Evolutionary conservation across 2,888 invertebrate species (phyloP), one percentile per base, ranked within the genome.

Genomic region (Notodonta dromedarius): DNA sequence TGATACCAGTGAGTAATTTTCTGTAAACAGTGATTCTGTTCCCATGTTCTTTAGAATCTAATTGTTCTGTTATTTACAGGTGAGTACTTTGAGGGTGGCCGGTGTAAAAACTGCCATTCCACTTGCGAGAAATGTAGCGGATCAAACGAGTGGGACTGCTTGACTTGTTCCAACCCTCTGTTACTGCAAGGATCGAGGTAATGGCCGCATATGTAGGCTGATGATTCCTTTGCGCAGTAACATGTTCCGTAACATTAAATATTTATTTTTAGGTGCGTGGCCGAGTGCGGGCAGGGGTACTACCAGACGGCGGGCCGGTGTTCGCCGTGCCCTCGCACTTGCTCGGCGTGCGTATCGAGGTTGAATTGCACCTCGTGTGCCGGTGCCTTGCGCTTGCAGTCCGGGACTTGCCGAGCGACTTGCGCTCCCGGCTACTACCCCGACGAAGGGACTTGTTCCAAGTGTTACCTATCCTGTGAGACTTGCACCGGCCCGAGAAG

Each of bases 121-220:
- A 96, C 97, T 57, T 98, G 98, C 84, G 96, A 96, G 81, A 96
- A 96, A 72, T 98, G 98, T 91, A 96, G 96, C 78, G 98, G 97
- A 24, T 95, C 96, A 35, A 95, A 96, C 70, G 96, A 96, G 82
- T 95, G 95, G 84, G 95, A 96, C 74, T 97, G 97, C 92, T 94
- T 97, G 73, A 95, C 96, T 76, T 97, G 97, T 84, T 94, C 95
- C 60, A 95, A 94, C 70, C 96, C 97, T 69, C 90, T 97, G 70
- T 94, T 97, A 76, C 94, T 97, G 64, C 97, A 97, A 87, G 95
- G 95, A 70, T 91, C 93, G 75, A 90, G 93, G 93, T 93, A 85
- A 80, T 71, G 70, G 74, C 51, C 32, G 83, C 84, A 81, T 81
- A 79, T 76, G 70, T 74, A 70, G 74, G 76, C 79, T 24, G 24